Evolutionary conservation across 2,113 vertebrate genomes (phyloP).

Genomic region (Tachycineta bicolor): DNA sequence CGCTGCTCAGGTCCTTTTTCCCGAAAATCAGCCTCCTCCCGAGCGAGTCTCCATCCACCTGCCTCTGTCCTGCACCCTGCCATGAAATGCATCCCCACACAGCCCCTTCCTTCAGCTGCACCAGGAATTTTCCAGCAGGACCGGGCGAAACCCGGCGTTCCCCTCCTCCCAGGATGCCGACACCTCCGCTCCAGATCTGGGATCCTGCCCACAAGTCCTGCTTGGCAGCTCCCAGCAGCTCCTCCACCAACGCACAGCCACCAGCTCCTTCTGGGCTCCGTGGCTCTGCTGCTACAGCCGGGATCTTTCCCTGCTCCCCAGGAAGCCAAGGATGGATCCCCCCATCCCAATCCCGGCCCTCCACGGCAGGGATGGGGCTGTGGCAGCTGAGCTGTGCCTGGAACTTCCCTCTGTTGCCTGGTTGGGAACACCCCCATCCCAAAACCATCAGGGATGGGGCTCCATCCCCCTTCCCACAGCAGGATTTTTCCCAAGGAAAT

Average conservation of each 20-base stretch:
- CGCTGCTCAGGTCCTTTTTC: rapidly evolving
- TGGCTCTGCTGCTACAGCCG: rapidly evolving
- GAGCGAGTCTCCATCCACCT: rapidly evolving
- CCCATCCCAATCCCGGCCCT: background rate
- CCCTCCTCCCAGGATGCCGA: background rate
- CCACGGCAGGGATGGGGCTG: background rate
- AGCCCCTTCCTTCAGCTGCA: background rate
- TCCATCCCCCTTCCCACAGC: background rate
- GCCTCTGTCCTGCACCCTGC: background rate
- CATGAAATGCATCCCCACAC: rapidly evolving
- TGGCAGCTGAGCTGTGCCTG: background rate
- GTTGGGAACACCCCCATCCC: background rate
- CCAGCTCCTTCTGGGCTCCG: background rate
- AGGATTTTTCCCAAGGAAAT: background rate
- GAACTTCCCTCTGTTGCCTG: background rate
- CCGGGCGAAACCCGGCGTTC: rapidly evolving
- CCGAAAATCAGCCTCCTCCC: background rate
- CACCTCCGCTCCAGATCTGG: background rate
- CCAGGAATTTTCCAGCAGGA: background rate
- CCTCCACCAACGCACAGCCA: background rate
- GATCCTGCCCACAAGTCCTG: background rate
- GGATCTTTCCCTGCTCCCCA: background rate
- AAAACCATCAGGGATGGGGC: background rate
- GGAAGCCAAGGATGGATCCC: background rate
- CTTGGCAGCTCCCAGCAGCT: background rate